phyloP scores from a whole-genome alignment of 2,888 invertebrate genomes.

The Polydesmus complanatus region DNA sequence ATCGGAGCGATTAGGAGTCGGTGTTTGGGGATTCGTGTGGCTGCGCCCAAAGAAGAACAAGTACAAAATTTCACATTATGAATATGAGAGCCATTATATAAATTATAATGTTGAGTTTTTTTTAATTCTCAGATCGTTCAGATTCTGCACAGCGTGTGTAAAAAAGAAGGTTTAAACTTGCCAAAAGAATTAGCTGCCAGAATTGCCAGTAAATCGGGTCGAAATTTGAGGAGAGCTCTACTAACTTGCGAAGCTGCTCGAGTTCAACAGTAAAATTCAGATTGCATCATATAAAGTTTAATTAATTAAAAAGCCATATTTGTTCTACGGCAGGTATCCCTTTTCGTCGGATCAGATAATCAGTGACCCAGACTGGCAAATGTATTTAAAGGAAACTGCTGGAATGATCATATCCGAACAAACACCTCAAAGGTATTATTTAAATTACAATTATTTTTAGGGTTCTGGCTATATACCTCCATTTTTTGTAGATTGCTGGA shows the following conservation, averaged over 20 bases:
- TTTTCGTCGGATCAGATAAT: conserved; percentile 65
- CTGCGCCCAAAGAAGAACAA: conserved; percentile 68
- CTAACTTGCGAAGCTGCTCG: conserved; percentile 87
- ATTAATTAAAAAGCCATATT: background rate
- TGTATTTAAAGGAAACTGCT: conserved; percentile 73
- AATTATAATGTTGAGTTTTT: no score
- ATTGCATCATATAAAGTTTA: background rate
- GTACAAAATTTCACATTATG: no score
- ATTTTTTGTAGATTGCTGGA: conserved; percentile 49
- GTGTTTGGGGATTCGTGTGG: conserved; percentile 80
- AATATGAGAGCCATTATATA: no score
- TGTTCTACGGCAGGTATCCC: conserved; percentile 47
- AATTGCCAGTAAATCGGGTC: conserved; percentile 61
- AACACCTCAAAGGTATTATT: conserved; percentile 46
- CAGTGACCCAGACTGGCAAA: conserved; percentile 83
- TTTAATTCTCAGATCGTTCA: conserved; percentile 17
- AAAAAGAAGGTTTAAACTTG: conserved; percentile 64
- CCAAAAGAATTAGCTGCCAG: conserved; percentile 60
- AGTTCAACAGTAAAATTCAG: conserved; percentile 53
- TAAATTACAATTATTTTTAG: background rate
- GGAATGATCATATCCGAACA: conserved; percentile 73
- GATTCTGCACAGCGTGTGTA: conserved; percentile 46
- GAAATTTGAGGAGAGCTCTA: conserved; percentile 83
- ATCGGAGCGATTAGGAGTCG: conserved; percentile 94
- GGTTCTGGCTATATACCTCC: background rate